phyloP scores from a whole-genome alignment of 37 sponge, comb jelly and placozoan genomes.

The Halisarca cf. caerulea region DNA sequence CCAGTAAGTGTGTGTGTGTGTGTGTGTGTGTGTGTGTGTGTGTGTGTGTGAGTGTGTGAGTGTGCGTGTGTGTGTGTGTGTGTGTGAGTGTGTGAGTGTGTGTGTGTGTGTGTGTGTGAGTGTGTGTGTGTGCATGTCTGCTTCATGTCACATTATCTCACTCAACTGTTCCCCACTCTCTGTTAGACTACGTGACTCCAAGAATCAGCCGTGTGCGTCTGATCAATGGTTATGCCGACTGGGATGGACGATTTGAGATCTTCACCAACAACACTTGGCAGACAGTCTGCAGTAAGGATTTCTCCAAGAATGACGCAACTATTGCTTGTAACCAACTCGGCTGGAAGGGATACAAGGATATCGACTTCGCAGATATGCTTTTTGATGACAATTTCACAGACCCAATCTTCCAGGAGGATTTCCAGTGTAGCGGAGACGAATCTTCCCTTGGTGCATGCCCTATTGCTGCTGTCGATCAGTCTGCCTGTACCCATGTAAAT shows the following conservation, averaged over 20 bases:
- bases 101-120: no score
- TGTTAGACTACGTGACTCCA: not conserved
- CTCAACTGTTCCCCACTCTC: no score
- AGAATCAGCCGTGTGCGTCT: conserved; percentile 26
- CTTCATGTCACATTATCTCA: no score
- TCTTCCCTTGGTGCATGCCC: not conserved
- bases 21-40: no score
- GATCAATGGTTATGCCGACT: conserved; percentile 9
- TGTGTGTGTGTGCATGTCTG: no score
- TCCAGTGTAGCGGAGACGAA: not conserved
- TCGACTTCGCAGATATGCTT: not conserved
- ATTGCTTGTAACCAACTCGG: not conserved
- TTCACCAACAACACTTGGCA: conserved; percentile 11
- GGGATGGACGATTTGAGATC: conserved; percentile 19
- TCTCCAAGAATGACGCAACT: not conserved
- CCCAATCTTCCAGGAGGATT: not conserved
- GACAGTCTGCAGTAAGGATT: not conserved
- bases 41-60: no score
- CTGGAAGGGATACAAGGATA: conserved; percentile 3
- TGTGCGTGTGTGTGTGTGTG: no score
- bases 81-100: no score
- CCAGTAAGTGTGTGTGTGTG: conserved; percentile 6
- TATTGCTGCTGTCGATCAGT: not conserved
- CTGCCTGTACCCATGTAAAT: not conserved
- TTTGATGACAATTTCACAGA: not conserved